Evolutionary conservation across 2,888 invertebrate species (phyloP).

Genomic region (Meteorus cinctellus): DNA sequence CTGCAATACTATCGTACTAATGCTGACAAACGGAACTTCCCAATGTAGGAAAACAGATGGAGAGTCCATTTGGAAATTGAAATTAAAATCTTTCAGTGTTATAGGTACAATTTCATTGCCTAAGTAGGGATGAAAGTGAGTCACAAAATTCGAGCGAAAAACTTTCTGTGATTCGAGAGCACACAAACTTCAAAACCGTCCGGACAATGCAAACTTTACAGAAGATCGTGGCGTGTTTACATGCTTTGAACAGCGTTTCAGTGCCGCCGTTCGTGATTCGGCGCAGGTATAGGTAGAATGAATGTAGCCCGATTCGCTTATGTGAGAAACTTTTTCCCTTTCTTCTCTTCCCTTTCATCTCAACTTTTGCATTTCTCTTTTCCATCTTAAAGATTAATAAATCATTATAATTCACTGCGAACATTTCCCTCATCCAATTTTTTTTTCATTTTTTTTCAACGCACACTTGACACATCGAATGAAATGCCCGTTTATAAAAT

Average conservation of each 20-base stretch:
- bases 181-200: slow-evolving; percentile 15
- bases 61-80: not conserved
- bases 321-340: not conserved
- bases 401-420: not conserved
- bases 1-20: not conserved
- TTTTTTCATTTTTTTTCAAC: not conserved
- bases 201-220: slow-evolving; percentile 14
- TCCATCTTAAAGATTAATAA: not conserved
- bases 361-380: not conserved
- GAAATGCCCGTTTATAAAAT: not conserved
- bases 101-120: not conserved
- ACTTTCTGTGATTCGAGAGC: slow-evolving; percentile 12
- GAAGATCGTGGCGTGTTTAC: slow-evolving; percentile 15
- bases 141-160: slow-evolving; percentile 7
- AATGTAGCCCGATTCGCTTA: not conserved
- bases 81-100: not conserved
- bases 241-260: slow-evolving; percentile 7
- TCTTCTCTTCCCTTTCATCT: not conserved
- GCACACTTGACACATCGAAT: not conserved
- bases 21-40: not conserved
- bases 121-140: not conserved
- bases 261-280: not conserved
- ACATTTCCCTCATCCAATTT: not conserved
- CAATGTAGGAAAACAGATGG: not conserved
- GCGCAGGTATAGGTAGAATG: not conserved